Base-by-base conservation (phyloP, 2,113 vertebrate genomes). In the Sapayoa aenigma region DNA sequence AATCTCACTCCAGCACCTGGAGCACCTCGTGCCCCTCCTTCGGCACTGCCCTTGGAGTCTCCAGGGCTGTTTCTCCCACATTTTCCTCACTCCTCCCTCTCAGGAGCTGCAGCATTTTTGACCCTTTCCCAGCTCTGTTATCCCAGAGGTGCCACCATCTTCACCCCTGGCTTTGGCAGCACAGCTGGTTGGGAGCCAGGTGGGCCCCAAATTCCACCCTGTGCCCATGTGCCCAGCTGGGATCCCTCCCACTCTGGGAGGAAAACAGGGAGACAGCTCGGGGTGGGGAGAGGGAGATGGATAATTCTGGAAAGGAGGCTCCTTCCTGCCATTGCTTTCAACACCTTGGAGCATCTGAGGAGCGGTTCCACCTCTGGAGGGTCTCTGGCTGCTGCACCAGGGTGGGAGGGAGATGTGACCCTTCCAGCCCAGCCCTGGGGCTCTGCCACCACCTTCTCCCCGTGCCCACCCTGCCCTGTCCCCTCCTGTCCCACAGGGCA, bases 341-440 rank as follows among this genome's bases (percentile, higher is more conserved):
- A 6, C 2, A 14, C 9, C 71, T 52, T 3, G 0, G 22, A n/a
- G 71, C 14, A 4, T 0, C 65, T 3, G n/a, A 24, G 73, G 49
- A 10, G 53, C 59, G 11, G 22, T 21, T 37, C 3, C 0, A 20
- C 15, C n/a, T n/a, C 39, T 5, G 8, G 33, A 44, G 66, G 23
- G 23, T 47, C 25, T 18, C 84, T 31, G 56, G 56, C 17, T 25
- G 2, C 14, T 28, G 22, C 7, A 31, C n/a, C 23, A 8, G 8
- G 11, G 5, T 9, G 33, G 35, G 47, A 33, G n/a, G 33, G 42
- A 44, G 41, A 44, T 44, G 42, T 44, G 42, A 55, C 22, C 31
- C 30, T 56, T 56, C 56, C 41, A 31, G 24, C 14, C 18, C 33
- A 9, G 25, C n/a, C 1, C 0, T 18, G 5, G 31, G 55, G 21